Evolutionary conservation across 2,113 vertebrate genomes (phyloP), one percentile per base, ranked within the genome.

Genomic region (Cryptomyrus ogoouensis): DNA sequence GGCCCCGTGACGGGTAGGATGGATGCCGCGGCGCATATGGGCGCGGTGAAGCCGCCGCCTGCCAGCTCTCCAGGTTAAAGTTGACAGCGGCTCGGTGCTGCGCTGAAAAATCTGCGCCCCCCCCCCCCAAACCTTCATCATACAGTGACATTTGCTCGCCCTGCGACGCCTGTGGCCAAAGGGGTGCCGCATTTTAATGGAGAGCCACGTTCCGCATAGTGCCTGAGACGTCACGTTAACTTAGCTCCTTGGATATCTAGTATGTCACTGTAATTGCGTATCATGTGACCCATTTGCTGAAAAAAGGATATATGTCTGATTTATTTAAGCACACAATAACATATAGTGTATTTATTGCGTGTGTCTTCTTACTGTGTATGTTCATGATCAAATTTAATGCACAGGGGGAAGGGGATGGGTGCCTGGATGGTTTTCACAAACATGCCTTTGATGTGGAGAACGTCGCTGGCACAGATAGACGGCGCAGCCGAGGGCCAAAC

Each of bases 11-110:
- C 0, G 58, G 87, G 87, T 27, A 44, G 39, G 83, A 84, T 46
- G 83, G 44, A 27, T 47, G 21, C 44, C 9, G 3, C 6, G 0
- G 17, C 5, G 17, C 39, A 9, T 53, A 9, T 53, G 86, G 86
- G 86, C 50, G 8, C 21, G 1, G 31, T 88, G 87, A 46, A n/a
- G 58, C 10, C 35, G 9, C 15, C 19, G 35, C 53, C 87, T 66
- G 85, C 85, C 39, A 27, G 53, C 53, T 56, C 53, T 44, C 87
- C 53, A 35, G 77, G 77, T 89, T 85, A 85, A 47, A 89, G 80
- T 50, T 89, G 52, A 83, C 80, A 46, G 42, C 80, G 58, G 70
- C 88, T 53, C 74, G 5, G 49, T 21, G 17, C 74, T 17, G 49
- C n/a, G 19, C 88, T 83, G 88, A 77, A 89, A 89, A 83, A 87